phyloP scores from a whole-genome alignment of 2,888 invertebrate species.

The Melikaiella ostensackeni region DNA sequence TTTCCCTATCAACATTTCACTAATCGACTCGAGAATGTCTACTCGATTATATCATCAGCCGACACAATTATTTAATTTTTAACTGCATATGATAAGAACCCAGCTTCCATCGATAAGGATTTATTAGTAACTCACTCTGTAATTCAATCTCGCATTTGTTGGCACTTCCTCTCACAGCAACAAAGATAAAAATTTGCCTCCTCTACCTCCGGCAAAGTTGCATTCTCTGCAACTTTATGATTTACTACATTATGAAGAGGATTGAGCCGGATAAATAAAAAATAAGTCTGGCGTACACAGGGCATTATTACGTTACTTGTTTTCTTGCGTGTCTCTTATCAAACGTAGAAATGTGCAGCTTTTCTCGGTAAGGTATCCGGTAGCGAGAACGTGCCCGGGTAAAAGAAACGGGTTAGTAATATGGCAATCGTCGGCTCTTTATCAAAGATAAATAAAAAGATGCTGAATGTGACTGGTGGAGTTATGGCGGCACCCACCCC shows the following conservation, averaged over 20 bases:
- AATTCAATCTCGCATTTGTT: slow-evolving; percentile 12
- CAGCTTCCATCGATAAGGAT: neutral
- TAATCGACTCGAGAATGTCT: too few species aligned
- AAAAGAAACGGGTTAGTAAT: slow-evolving; percentile 46
- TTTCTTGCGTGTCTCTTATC: slow-evolving; percentile 51
- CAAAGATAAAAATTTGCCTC: slow-evolving; percentile 2
- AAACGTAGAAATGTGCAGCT: slow-evolving; percentile 46
- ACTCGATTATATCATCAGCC: neutral
- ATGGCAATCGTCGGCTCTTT: slow-evolving; percentile 39
- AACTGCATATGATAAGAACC: neutral
- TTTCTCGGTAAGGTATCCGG: slow-evolving; percentile 57
- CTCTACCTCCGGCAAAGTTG: slow-evolving; percentile 27
- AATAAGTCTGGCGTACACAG: slow-evolving; percentile 17
- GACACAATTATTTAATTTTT: neutral
- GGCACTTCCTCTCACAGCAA: slow-evolving; percentile 15
- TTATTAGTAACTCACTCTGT: slow-evolving; percentile 26
- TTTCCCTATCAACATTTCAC: neutral
- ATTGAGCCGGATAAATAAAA: slow-evolving; percentile 27
- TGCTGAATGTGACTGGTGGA: slow-evolving; percentile 29
- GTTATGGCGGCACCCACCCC: slow-evolving; percentile 24
- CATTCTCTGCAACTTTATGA: slow-evolving; percentile 28
- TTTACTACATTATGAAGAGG: slow-evolving; percentile 9
- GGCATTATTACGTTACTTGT: slow-evolving; percentile 38
- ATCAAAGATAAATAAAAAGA: slow-evolving; percentile 33
- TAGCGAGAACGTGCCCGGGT: slow-evolving; percentile 51